Evolutionary conservation across 2,888 invertebrate species (phyloP).

Genomic region (Leptarthrus brevirostris): DNA sequence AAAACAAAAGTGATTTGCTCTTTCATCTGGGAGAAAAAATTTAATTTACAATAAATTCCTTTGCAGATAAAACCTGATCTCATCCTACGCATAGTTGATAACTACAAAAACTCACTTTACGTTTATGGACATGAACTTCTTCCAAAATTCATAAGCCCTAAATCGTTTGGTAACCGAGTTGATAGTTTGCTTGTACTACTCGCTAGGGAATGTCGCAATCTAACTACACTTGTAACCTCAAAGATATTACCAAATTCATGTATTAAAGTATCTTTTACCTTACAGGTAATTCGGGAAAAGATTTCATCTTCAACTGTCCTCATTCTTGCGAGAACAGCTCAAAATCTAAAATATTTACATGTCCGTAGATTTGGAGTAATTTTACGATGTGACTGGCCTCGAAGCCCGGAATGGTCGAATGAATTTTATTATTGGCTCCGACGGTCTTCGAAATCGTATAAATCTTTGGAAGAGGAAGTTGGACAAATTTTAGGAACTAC

Average conservation of each 20-base stretch:
- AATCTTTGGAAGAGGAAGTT: constrained; percentile 75
- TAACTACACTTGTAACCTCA: constrained; percentile 75
- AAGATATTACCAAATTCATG: neutral
- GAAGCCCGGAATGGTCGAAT: constrained; percentile 74
- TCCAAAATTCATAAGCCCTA: constrained; percentile 75
- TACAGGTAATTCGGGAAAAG: constrained; percentile 77
- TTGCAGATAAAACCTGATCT: constrained; percentile 69
- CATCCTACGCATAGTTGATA: constrained; percentile 71
- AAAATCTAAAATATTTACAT: constrained; percentile 72
- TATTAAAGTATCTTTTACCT: neutral
- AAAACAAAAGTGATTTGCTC: constrained; percentile 69
- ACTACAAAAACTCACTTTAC: constrained; percentile 73
- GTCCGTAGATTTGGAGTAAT: constrained; percentile 80
- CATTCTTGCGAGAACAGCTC: constrained; percentile 75
- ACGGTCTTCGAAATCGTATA: constrained; percentile 73
- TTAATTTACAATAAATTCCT: neutral
- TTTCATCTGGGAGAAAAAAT: too few species aligned
- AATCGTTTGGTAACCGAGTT: constrained; percentile 76
- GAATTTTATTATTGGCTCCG: constrained; percentile 77
- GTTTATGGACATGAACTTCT: constrained; percentile 77
- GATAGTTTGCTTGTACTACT: constrained; percentile 77
- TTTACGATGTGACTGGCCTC: constrained; percentile 77
- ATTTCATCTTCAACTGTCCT: constrained; percentile 82
- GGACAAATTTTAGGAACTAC: constrained; percentile 74
- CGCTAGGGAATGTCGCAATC: constrained; percentile 74